Evolutionary conservation across 1,140 invertebrate species (phyloP).

Genomic region (Gonatopus flavifemur): DNA sequence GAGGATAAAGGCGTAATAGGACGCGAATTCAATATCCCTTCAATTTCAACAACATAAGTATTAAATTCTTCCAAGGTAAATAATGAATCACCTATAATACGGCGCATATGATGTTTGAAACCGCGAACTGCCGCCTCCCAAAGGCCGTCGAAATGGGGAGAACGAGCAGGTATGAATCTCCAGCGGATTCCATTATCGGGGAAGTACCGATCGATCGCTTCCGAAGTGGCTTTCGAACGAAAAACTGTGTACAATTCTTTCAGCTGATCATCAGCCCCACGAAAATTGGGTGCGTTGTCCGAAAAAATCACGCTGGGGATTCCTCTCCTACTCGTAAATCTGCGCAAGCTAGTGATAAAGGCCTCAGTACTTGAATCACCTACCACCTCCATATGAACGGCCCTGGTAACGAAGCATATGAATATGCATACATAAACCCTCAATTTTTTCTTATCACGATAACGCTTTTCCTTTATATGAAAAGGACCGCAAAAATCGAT

Average conservation of each 20-base stretch:
- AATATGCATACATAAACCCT: background rate
- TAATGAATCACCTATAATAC: background rate
- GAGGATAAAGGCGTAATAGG: background rate
- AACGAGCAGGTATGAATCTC: background rate
- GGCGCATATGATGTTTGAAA: background rate
- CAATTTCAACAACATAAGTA: background rate
- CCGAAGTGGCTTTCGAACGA: background rate
- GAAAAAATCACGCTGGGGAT: background rate
- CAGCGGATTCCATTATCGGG: background rate
- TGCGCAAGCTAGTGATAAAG: background rate
- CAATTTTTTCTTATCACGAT: background rate
- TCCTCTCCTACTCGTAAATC: background rate
- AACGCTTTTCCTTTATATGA: background rate
- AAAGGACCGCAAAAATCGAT: background rate
- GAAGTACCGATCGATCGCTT: background rate
- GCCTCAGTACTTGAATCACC: background rate
- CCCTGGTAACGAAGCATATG: background rate
- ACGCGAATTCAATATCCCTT: no score
- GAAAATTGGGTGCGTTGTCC: background rate
- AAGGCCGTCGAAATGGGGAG: background rate
- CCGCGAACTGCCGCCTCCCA: background rate
- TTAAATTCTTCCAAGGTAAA: background rate
- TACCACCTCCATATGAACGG: background rate
- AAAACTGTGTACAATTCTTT: background rate
- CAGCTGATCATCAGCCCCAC: background rate